Evolutionary conservation across 92 coral and sea anemone genomes (phyloP), one percentile per base, ranked within the genome.

Genomic region (Epizoanthus stellaris): DNA sequence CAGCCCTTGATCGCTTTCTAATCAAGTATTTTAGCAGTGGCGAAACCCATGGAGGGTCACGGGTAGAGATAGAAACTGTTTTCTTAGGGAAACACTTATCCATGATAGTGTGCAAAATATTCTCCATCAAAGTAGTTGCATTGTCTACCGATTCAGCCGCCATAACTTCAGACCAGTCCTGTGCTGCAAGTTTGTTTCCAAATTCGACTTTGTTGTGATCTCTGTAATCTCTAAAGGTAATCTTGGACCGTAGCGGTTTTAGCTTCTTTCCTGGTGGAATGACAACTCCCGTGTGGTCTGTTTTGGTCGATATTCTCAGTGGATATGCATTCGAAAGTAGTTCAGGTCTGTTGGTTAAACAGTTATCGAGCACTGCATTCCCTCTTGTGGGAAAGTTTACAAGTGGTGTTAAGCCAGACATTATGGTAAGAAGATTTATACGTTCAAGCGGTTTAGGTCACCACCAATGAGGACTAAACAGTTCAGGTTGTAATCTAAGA

Each of bases 131-230:
- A 47, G 77, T 72, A 30, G 56, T 54, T 47, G 77, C 61, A 43
- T 47, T 59, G n/a, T 47, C 77, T 59, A 72, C 77, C 53, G 77
- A 72, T 72, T 72, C 82, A 19, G 70, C 82, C 14, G 52, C 53
- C 67, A 58, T 58, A 49, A 63, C 65, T 23, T 66, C 82, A 39
- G 70, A 47, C 71, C 61, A 40, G 36, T 65, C 77, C 30, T 65
- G 61, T 61, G 36, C 9, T 38, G 38, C 72, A 65, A 39, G 62
- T 63, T 17, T 80, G 49, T 43, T 65, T 80, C 52, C n/a, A 80
- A 72, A 72, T 14, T 53, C 49, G 34, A 72, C 77, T 72, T 72
- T 72, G 36, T 72, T 72, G 49, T 72, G 61, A 53, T 72, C 77
- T 49, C 61, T 72, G 21, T 72, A 72, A n/a, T 47, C 77, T 72